Conservation (phyloP, 2,888 invertebrate genomes). For the Perithous albicinctus region DNA sequence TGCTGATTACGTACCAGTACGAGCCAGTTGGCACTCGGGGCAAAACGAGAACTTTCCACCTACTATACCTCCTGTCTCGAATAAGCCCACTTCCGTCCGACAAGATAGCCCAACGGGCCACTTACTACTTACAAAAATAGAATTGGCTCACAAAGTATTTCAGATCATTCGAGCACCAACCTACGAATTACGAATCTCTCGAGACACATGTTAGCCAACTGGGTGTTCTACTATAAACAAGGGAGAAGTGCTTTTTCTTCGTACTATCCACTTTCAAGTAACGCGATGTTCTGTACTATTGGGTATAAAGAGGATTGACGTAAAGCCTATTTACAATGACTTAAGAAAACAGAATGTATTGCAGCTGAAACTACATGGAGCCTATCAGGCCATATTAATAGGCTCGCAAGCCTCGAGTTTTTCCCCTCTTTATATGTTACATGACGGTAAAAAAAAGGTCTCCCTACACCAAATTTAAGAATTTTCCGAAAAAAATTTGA, state of each 20-base stretch:
- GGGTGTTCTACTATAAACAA: slow-evolving; percentile 11
- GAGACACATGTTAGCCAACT: background rate
- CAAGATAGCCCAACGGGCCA: background rate
- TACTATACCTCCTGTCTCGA: slow-evolving; percentile 42
- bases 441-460: too few species aligned
- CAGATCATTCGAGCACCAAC: background rate
- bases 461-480: too few species aligned
- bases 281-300: background rate
- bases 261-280: background rate
- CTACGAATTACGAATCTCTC: slow-evolving; percentile 6
- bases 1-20: slow-evolving; percentile 59
- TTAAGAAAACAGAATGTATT: slow-evolving; percentile 1
- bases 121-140: slow-evolving; percentile 24
- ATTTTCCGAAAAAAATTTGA: too few species aligned
- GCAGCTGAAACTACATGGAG: slow-evolving; percentile 4
- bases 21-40: slow-evolving; percentile 55
- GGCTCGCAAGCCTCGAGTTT: too few species aligned
- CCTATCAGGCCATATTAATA: too few species aligned
- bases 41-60: slow-evolving; percentile 44
- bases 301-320: background rate
- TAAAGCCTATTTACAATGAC: background rate
- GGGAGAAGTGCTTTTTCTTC: slow-evolving; percentile 12
- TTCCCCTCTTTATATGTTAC: too few species aligned
- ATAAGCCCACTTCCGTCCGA: slow-evolving; percentile 38
- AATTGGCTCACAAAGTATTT: slow-evolving; percentile 11